phyloP scores from a whole-genome alignment of 2,113 vertebrate genomes.

The Equus przewalskii region DNA sequence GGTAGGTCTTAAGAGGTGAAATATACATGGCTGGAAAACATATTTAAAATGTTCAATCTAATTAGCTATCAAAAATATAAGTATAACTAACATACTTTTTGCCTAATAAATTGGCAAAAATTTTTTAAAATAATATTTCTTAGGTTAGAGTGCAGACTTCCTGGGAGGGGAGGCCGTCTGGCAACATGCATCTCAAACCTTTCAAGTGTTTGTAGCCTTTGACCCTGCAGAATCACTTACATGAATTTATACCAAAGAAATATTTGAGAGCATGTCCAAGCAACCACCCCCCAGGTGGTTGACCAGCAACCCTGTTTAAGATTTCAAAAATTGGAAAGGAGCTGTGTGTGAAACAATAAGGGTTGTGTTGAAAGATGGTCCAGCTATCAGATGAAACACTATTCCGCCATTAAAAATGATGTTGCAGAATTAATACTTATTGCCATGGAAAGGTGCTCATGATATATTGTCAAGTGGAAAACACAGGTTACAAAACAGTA shows the following conservation, averaged over 20 bases:
- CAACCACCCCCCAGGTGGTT: not conserved
- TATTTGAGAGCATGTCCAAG: not conserved
- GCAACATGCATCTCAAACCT: not conserved
- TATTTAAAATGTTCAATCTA: not conserved
- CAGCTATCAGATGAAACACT: not conserved
- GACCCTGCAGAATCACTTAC: not conserved
- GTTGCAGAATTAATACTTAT: not conserved
- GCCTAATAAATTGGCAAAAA: not conserved
- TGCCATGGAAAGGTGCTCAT: not conserved
- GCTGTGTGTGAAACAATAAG: not conserved
- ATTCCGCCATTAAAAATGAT: not conserved
- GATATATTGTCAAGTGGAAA: not conserved
- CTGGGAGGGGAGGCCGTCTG: not conserved
- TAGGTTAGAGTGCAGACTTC: not conserved
- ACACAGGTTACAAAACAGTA: not conserved
- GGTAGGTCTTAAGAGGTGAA: slow-evolving; percentile 15
- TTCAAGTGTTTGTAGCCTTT: not conserved
- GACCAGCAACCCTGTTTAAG: not conserved
- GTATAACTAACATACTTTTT: not conserved
- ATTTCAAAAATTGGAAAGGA: not conserved
- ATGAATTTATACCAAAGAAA: not conserved
- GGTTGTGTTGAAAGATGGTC: not conserved
- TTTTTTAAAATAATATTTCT: not conserved
- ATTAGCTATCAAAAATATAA: not conserved
- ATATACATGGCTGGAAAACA: not conserved